Percentiles rank a stretch among this genome's conserved stretches.
Evolutionary conservation across 1,140 invertebrate species (phyloP).

Genomic region (Drosophila gunungcola): DNA sequence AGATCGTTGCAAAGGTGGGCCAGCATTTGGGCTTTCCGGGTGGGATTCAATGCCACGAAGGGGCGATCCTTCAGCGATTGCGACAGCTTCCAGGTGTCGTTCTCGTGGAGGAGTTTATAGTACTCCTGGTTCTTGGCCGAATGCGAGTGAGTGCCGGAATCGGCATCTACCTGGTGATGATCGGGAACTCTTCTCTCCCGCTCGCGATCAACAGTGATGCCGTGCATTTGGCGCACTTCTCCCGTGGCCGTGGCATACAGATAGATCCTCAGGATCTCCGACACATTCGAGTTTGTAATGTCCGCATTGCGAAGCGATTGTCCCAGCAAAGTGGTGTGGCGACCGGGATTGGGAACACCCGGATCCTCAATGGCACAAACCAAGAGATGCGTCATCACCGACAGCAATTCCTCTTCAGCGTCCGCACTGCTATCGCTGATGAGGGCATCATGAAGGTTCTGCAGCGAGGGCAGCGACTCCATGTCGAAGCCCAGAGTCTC

Average conservation of each 20-base stretch:
- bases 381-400: slow-evolving; percentile 94
- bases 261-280: slow-evolving; percentile 96
- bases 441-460: slow-evolving; percentile 93
- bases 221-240: slow-evolving; percentile 92
- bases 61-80: slow-evolving; percentile 91
- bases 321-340: slow-evolving; percentile 94
- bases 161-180: slow-evolving; percentile 90
- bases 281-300: slow-evolving; percentile 95
- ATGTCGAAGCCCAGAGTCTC: slow-evolving; percentile 96
- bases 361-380: slow-evolving; percentile 97
- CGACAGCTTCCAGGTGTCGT: slow-evolving; percentile 89
- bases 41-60: slow-evolving; percentile 93
- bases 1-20: slow-evolving; percentile 97
- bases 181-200: slow-evolving; percentile 91
- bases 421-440: slow-evolving; percentile 90
- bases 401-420: slow-evolving; percentile 94
- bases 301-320: slow-evolving; percentile 96
- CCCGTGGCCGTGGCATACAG: slow-evolving; percentile 93
- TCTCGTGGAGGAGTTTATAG: slow-evolving; percentile 90
- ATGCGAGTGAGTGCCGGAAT: slow-evolving; percentile 86
- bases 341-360: slow-evolving; percentile 94
- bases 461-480: slow-evolving; percentile 93
- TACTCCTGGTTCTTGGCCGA: slow-evolving; percentile 91
- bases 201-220: slow-evolving; percentile 90
- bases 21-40: slow-evolving; percentile 94